Base-by-base conservation (phyloP, 2,113 vertebrate genomes). In the Rhizomys pruinosus region DNA sequence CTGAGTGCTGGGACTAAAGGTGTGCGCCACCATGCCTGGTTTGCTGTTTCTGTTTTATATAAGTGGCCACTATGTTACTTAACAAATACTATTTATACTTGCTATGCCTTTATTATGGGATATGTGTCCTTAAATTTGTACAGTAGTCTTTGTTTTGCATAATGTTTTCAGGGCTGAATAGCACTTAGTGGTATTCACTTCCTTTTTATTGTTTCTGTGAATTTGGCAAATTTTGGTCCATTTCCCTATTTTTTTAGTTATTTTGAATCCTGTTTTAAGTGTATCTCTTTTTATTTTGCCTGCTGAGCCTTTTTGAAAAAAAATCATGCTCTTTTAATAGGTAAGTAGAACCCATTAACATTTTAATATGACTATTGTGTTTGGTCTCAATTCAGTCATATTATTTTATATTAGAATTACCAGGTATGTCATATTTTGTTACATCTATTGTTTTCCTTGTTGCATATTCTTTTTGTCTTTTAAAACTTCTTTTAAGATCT, bases 351-450 rank as follows among this genome's bases (percentile, higher is more conserved):
- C 20, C 4, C 37, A 92, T 72, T 93, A 25, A 69, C 22, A 90
- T 76, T 68, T 61, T 74, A 52, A 68, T 69, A 61, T 27, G 13
- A 52, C 25, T 86, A 23, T 69, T 74, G 37, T 55, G 16, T 59
- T 89, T 92, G 37, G 37, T 72, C 71, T 95, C 64, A 37, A 55
- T 72, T 84, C 17, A 88, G 17, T 95, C 34, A 76, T 87, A 80
- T 81, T 92, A 81, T 85, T 82, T 95, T 85, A 87, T 71, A 16
- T 64, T 91, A 64, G 55, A 42, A 72, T 72, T 72, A 27, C 20
- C 39, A 16, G 34, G 19, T 37, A 44, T 66, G 69, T 25, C 8
- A 66, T 52, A 72, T 59, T 84, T 84, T 73, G 2, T 37, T 59
- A n/a, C 11, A 80, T 52, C 86, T 89, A 73, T 59, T 39, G 17